A percentile compares a stretch with the other conserved stretches of the same genome.
Conservation (phyloP, 2,113 vertebrate species). For the Microcebus griseorufus region DNA sequence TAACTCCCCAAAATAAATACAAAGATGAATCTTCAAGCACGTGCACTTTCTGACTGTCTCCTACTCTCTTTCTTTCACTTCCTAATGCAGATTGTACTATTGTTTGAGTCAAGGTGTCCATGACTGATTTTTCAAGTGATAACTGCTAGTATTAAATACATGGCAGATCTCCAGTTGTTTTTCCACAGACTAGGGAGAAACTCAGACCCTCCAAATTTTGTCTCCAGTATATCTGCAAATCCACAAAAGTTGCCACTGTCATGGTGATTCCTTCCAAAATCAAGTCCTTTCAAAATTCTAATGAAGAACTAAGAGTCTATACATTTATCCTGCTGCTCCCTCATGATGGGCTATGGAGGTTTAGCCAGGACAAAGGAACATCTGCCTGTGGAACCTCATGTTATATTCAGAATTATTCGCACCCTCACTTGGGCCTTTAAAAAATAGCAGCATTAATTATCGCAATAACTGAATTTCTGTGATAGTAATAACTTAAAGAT, state of each 20-base stretch:
- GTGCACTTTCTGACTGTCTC: background rate
- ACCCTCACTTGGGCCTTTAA: background rate
- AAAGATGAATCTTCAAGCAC: background rate
- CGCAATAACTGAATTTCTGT: background rate
- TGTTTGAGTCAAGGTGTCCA: background rate
- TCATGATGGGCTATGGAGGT: background rate
- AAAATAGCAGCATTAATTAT: background rate
- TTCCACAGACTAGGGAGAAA: background rate
- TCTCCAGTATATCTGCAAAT: background rate
- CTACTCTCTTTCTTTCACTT: background rate
- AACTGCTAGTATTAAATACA: background rate
- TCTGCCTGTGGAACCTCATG: background rate
- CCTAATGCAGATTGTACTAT: background rate
- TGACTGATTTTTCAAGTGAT: background rate
- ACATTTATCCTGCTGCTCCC: background rate
- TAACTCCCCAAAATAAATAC: background rate
- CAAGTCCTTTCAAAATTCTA: background rate
- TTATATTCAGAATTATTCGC: background rate
- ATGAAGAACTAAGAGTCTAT: background rate
- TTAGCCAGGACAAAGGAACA: background rate
- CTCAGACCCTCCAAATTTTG: background rate
- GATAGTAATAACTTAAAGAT: background rate
- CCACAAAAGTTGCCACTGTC: background rate
- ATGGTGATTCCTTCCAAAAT: background rate
- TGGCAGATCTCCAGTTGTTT: background rate